Evolutionary conservation across 2,113 vertebrate species (phyloP).

Genomic region (Rhodinocichla rosea): DNA sequence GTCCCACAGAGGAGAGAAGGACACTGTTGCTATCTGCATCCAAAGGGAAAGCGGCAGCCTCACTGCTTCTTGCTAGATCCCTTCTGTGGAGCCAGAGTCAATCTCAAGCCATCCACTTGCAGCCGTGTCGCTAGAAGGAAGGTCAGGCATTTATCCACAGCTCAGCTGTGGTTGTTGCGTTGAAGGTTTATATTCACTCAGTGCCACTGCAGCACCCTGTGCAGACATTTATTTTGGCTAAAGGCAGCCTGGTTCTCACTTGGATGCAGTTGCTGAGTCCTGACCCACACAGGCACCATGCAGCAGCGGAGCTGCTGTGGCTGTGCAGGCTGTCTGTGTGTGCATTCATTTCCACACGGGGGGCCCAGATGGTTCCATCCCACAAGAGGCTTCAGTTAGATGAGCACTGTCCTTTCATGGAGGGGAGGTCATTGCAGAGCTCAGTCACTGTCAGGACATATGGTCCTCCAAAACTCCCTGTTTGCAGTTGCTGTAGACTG

Average conservation of each 20-base stretch:
- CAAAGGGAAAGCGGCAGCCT: background rate
- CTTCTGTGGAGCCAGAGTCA: background rate
- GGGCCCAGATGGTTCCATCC: background rate
- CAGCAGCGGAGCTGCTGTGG: rapidly evolving
- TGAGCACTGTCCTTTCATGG: background rate
- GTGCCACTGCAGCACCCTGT: background rate
- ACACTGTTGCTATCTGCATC: background rate
- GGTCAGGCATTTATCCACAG: background rate
- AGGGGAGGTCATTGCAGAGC: background rate
- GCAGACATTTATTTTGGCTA: conserved; percentile 38
- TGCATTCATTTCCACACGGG: background rate
- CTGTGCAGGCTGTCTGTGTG: background rate
- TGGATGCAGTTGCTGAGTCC: background rate
- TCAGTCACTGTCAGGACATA: background rate
- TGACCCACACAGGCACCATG: background rate
- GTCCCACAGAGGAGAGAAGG: background rate
- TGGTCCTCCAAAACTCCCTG: background rate
- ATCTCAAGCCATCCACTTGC: background rate
- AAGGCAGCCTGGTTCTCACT: background rate
- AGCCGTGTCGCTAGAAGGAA: background rate
- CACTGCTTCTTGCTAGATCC: background rate
- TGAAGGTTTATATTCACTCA: background rate
- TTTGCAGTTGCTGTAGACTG: background rate
- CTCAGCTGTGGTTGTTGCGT: background rate
- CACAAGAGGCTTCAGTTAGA: background rate